These are phyloP conservation scores for Chaenocephalus aceratus DNA, from an alignment of 2,113 vertebrate species.

Conservation along the genomic window DNA sequence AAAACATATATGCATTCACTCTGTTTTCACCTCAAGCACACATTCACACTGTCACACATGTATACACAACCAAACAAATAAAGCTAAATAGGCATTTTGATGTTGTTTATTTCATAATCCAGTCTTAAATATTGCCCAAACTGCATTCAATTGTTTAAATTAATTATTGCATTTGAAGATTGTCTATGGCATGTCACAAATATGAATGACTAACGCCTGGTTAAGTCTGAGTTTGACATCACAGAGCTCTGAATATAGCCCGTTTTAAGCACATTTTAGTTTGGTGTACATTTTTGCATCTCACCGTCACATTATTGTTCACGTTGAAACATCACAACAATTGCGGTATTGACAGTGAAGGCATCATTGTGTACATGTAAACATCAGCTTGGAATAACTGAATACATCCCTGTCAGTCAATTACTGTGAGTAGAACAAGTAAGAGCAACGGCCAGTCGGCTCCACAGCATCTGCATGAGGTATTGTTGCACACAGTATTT, in stretches of 20 bases:
- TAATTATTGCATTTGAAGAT: background rate
- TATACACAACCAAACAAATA: too few species aligned
- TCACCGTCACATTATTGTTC: background rate
- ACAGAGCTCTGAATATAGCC: background rate
- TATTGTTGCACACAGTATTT: background rate
- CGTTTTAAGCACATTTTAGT: constrained; percentile 1
- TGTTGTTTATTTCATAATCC: background rate
- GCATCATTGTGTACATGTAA: constrained; percentile 11
- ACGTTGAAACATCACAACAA: background rate
- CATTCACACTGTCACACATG: background rate
- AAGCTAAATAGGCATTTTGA: background rate
- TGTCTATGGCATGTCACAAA: background rate
- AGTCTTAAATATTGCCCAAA: background rate
- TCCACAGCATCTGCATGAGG: background rate
- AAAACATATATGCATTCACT: background rate
- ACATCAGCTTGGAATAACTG: constrained; percentile 3
- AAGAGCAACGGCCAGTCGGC: background rate
- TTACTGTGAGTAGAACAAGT: background rate
- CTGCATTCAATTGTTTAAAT: background rate
- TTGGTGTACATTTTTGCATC: background rate
- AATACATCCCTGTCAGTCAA: background rate
- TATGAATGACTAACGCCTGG: background rate
- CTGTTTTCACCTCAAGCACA: background rate
- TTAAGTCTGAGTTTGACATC: background rate
- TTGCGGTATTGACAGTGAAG: background rate